Percentiles rank a stretch among this genome's conserved stretches.
These are phyloP conservation scores for Megalurothrips usitatus DNA, from an alignment of 2,888 invertebrate genomes.

Conservation along the genomic window DNA sequence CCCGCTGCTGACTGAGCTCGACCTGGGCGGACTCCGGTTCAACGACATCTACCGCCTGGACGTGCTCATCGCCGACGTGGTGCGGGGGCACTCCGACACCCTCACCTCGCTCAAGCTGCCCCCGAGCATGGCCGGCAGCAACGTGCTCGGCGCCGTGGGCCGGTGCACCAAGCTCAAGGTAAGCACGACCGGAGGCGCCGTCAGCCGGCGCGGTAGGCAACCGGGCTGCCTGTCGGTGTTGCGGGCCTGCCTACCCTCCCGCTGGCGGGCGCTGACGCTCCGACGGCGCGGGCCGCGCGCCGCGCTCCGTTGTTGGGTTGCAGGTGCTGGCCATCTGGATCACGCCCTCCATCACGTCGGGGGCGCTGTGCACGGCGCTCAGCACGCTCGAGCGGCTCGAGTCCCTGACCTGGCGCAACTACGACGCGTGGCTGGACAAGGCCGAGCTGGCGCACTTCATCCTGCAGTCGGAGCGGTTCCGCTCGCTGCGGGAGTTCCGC, in stretches of 20 bases:
- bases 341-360: constrained; percentile 12
- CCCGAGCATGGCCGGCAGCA: neutral
- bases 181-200: neutral
- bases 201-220: neutral
- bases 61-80: constrained; percentile 15
- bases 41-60: constrained; percentile 19
- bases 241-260: neutral
- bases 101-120: constrained; percentile 13
- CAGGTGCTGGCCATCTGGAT: constrained; percentile 19
- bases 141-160: neutral
- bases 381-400: neutral
- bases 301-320: neutral
- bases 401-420: constrained; percentile 16
- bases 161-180: constrained; percentile 11
- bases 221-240: neutral
- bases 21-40: constrained; percentile 11
- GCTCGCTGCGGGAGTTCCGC: neutral
- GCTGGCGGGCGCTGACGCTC: neutral
- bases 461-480: constrained; percentile 5
- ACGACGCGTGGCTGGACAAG: constrained; percentile 21
- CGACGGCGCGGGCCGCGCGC: neutral
- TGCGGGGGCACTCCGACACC: neutral
- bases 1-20: neutral
- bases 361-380: neutral
- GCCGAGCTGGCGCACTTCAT: constrained; percentile 24